Evolutionary conservation across 92 coral and sea anemone genomes (phyloP).

Genomic region (Scolanthus callimorphus): DNA sequence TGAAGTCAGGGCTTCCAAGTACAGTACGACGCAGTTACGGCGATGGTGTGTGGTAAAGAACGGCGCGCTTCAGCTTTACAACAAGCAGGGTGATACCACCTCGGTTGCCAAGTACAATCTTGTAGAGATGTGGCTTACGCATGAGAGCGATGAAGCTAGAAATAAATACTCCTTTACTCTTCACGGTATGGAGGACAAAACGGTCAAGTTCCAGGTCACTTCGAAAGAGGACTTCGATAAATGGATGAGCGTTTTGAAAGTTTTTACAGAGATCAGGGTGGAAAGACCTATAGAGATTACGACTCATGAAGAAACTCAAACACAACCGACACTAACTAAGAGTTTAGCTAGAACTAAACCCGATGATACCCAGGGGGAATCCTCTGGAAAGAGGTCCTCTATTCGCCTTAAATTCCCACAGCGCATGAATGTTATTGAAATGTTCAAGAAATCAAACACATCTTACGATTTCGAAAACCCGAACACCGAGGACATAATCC

Average conservation of each 20-base stretch:
- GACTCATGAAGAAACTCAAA: conserved; percentile 13
- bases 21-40: conserved; percentile 84
- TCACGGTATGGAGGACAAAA: conserved; percentile 64
- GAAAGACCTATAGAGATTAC: conserved; percentile 40
- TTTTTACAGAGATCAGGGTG: conserved; percentile 68
- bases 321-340: conserved; percentile 25
- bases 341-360: conserved; percentile 51
- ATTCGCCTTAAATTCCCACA: conserved; percentile 69
- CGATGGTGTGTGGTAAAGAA: conserved; percentile 91
- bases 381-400: conserved; percentile 58
- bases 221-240: conserved; percentile 64
- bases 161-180: conserved; percentile 57
- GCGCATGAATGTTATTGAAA: conserved; percentile 66
- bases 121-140: conserved; percentile 80
- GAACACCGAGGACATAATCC: conserved; percentile 28
- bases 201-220: conserved; percentile 47
- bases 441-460: conserved; percentile 68
- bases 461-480: conserved; percentile 68
- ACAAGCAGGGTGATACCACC: conserved; percentile 59
- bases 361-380: conserved; percentile 49
- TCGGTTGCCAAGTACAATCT: conserved; percentile 53
- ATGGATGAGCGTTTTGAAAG: conserved; percentile 69
- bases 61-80: conserved; percentile 75
- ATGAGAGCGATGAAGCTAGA: conserved; percentile 54
- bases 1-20: conserved; percentile 67